A percentile compares a stretch with the other conserved stretches of the same genome.
Conservation (phyloP, 2,113 vertebrate species). For the Falco punctatus region DNA sequence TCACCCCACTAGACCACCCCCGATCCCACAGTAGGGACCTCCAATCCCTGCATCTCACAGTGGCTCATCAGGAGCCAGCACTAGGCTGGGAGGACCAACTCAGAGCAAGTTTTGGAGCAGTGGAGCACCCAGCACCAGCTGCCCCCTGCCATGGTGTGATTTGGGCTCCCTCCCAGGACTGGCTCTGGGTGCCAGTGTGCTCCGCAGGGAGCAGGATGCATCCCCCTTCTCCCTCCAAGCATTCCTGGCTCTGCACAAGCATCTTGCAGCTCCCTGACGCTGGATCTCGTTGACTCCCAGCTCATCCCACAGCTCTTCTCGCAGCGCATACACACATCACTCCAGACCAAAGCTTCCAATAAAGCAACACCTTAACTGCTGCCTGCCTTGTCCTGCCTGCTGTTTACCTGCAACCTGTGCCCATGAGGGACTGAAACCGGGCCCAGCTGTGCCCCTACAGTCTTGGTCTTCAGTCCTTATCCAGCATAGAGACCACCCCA, state of each 20-base stretch:
- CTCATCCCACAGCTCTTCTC: neutral
- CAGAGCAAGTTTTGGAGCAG: neutral
- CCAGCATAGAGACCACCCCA: fast-evolving
- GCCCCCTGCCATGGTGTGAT: neutral
- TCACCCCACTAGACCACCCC: too few relatives aligned
- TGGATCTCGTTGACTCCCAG: fast-evolving
- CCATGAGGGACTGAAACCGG: fast-evolving
- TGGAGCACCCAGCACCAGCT: fast-evolving
- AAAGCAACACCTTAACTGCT: neutral
- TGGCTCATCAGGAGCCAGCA: fast-evolving
- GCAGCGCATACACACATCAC: fast-evolving
- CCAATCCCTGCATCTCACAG: neutral
- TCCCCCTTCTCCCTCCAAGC: neutral
- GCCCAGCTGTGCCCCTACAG: neutral
- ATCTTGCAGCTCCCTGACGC: fast-evolving
- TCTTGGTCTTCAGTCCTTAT: fast-evolving
- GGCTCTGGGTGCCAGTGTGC: fast-evolving
- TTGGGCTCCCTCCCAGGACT: neutral
- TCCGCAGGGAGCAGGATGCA: neutral
- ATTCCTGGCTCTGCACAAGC: neutral
- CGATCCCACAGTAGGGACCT: neutral
- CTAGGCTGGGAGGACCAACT: neutral
- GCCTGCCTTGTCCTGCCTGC: neutral
- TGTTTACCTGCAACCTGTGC: too few relatives aligned
- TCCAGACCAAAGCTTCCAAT: neutral